Evolutionary conservation across 2,113 vertebrate species (phyloP), one percentile per base, ranked within the genome.

Genomic region (Plectropomus leopardus): DNA sequence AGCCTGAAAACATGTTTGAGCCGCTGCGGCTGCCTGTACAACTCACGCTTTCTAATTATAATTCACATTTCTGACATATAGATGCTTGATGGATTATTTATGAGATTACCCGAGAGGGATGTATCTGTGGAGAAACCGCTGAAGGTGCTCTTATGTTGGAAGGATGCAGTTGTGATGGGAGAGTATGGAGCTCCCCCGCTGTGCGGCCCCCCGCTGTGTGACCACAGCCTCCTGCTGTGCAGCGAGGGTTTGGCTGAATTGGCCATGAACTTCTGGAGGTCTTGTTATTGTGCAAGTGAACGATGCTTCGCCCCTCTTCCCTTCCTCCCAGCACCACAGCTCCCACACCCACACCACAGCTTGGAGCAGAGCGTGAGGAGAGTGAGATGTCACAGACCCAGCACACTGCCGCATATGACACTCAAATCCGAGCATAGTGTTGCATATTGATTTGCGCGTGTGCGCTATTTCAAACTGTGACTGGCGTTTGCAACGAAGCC

Each of bases 301-400:
- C 24, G 4, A 80, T 14, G 14, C 44, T 0, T 4, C 44, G 1
- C 44, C 44, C 11, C 9, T 10, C 36, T 3, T 36, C 59, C 36
- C 65, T 40, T 36, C 54, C 14, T 0, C 28, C 59, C 63, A 23
- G 24, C 70, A 65, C 72, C 8, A 59, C 82, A 84, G 76, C 83
- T 61, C 42, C 48, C 65, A 57, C 74, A 40, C 73, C 63, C 76
- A 59, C 55, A 24, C 66, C 6, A 14, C 53, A 61, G 68, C 82
- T 72, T 21, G 26, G 73, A 81, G 55, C 7, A 72, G 72, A 72
- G 84, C 58, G 5, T 1, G 23, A 68, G 69, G 50, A 80, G 78
- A 93, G 91, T 90, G 85, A 91, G 89, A 90, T 88, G 91, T 89
- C 92, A 88, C 78, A 73, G 57, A 72, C 82, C 70, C 60, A 48